Evolutionary conservation across 2,888 invertebrate genomes (phyloP).

Genomic region (Taenaris catops): DNA sequence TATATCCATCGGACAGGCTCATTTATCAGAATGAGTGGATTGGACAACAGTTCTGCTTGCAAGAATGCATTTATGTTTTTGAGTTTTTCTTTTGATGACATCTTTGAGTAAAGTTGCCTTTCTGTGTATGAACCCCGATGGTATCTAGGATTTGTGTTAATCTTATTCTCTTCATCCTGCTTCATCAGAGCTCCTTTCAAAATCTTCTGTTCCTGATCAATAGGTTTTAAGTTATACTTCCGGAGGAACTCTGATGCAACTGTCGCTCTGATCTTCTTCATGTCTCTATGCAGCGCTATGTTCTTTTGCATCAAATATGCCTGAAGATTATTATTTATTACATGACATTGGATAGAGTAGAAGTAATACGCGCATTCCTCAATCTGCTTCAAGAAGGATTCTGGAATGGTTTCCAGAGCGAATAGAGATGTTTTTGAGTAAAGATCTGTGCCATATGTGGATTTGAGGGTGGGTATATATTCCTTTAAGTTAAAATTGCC

Average conservation of each 20-base stretch:
- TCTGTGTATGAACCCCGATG: constrained; percentile 80
- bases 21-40: constrained; percentile 49
- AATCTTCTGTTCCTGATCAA: constrained; percentile 70
- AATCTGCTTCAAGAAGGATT: constrained; percentile 82
- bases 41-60: constrained; percentile 63
- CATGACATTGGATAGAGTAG: constrained; percentile 82
- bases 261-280: constrained; percentile 63
- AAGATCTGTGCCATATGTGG: constrained; percentile 60
- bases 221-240: constrained; percentile 76
- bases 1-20: constrained; percentile 48
- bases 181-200: constrained; percentile 56
- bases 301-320: constrained; percentile 77
- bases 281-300: constrained; percentile 49
- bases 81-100: constrained; percentile 67
- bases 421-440: constrained; percentile 76
- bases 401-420: constrained; percentile 77
- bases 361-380: constrained; percentile 83
- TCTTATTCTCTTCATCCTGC: constrained; percentile 65
- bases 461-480: constrained; percentile 61
- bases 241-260: constrained; percentile 80
- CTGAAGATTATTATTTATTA: constrained; percentile 83
- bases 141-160: constrained; percentile 65
- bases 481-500: constrained; percentile 57
- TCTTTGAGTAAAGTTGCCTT: constrained; percentile 64
- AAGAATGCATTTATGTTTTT: constrained; percentile 58